Percentiles rank a stretch among this genome's conserved stretches.
phyloP scores from a whole-genome alignment of 2,113 vertebrate species.

The Corythornis cristatus region DNA sequence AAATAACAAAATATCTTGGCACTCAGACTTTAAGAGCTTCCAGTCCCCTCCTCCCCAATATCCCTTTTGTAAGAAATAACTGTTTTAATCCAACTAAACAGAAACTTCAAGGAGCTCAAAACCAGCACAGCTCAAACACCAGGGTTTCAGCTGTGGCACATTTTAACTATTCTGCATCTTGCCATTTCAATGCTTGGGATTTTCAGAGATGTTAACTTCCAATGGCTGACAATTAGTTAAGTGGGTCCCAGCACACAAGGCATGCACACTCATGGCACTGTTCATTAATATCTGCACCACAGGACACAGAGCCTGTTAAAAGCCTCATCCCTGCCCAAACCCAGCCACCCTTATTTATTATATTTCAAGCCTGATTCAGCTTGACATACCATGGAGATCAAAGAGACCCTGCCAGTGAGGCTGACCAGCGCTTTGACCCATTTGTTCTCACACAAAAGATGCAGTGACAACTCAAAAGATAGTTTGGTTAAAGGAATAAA shows the following conservation, averaged over 20 bases:
- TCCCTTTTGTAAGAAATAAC: neutral
- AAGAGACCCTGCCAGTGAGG: constrained; percentile 28
- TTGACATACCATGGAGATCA: constrained; percentile 52
- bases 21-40: neutral
- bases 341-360: constrained; percentile 19
- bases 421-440: constrained; percentile 41
- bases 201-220: constrained; percentile 20
- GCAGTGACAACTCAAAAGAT: constrained; percentile 35
- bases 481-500: constrained; percentile 64
- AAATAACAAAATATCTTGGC: constrained; percentile 23
- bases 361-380: constrained; percentile 57
- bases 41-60: neutral
- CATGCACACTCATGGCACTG: neutral
- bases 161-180: neutral
- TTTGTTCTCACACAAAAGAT: constrained; percentile 39
- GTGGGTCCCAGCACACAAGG: neutral
- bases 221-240: constrained; percentile 16
- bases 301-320: constrained; percentile 19
- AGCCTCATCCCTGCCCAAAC: constrained; percentile 29
- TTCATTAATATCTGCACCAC: constrained; percentile 48
- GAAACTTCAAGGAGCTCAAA: constrained; percentile 22
- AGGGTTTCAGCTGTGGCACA: neutral
- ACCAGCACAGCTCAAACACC: neutral
- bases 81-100: neutral
- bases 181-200: neutral